Evolutionary conservation across 2,797 vertebrate genomes (phyloP).

Genomic region (Gymnothorax reevesii): DNA sequence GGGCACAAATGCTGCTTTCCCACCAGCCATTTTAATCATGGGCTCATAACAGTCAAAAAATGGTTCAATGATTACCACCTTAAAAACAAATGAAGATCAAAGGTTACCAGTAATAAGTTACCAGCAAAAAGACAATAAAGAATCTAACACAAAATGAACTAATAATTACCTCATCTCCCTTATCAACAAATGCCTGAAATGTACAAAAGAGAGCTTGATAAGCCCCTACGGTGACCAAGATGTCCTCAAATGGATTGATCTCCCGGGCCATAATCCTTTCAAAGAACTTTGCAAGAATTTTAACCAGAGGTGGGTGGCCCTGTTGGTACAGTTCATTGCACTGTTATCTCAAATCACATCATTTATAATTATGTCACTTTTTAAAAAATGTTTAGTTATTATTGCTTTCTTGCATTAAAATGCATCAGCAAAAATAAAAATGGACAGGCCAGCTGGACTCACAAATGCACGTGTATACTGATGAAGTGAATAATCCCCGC

Average conservation of each 20-base stretch:
- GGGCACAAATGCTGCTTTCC: constrained; percentile 79
- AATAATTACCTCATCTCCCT: constrained; percentile 85
- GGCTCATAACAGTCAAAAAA: constrained; percentile 94
- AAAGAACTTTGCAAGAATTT: constrained; percentile 83
- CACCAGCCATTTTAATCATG: constrained; percentile 90
- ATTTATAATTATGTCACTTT: background rate
- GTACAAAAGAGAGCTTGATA: constrained; percentile 88
- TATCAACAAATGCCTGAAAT: constrained; percentile 88
- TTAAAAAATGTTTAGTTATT: background rate
- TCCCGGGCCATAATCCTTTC: constrained; percentile 78
- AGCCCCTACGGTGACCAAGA: constrained; percentile 90
- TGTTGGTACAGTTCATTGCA: constrained; percentile 51
- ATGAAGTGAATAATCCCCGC: constrained; percentile 76
- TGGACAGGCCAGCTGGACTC: constrained; percentile 55
- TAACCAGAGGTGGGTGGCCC: constrained; percentile 87
- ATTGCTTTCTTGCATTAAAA: background rate
- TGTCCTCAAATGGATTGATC: constrained; percentile 79
- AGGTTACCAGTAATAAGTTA: background rate
- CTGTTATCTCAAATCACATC: background rate
- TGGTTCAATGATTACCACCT: constrained; percentile 96
- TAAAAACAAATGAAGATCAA: constrained; percentile 14
- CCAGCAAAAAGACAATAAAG: background rate
- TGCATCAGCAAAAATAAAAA: background rate
- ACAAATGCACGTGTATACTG: constrained; percentile 93
- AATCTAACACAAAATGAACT: background rate